Conservation (phyloP, 2,797 vertebrate genomes). For the Centroberyx gerrardi region DNA sequence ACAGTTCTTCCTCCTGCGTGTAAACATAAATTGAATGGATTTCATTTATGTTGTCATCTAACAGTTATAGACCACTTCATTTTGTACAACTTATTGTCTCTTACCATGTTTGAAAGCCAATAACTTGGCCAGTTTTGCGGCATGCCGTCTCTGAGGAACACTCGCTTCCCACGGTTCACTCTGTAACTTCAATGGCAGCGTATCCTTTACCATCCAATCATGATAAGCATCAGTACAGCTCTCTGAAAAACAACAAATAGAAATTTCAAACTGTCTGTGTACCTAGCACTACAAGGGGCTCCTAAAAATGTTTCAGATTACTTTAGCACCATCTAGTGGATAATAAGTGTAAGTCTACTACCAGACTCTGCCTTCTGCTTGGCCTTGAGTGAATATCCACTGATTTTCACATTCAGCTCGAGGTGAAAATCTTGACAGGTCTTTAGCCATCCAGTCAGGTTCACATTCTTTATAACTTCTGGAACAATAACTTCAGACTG, state of each 20-base stretch:
- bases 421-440: slow-evolving; percentile 77
- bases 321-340: slow-evolving; percentile 70
- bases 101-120: slow-evolving; percentile 79
- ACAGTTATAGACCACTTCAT: no score
- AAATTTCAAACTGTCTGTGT: neutral
- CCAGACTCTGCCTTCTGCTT: slow-evolving; percentile 53
- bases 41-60: slow-evolving; percentile 3
- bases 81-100: neutral
- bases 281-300: neutral
- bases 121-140: slow-evolving; percentile 62
- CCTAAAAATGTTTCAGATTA: neutral
- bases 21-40: slow-evolving; percentile 10
- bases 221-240: slow-evolving; percentile 69
- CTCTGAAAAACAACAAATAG: slow-evolving; percentile 61
- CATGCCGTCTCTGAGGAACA: slow-evolving; percentile 61
- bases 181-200: slow-evolving; percentile 29
- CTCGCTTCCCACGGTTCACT: slow-evolving; percentile 73
- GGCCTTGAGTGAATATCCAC: slow-evolving; percentile 52
- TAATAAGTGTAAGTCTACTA: slow-evolving; percentile 48
- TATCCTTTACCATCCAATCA: slow-evolving; percentile 50
- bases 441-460: slow-evolving; percentile 82
- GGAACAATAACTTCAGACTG: slow-evolving; percentile 77
- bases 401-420: slow-evolving; percentile 69
- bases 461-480: slow-evolving; percentile 65
- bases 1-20: slow-evolving; percentile 61